These are phyloP conservation scores for Oreotragus oreotragus DNA, from an alignment of 2,113 vertebrate species.

Conservation along the genomic window DNA sequence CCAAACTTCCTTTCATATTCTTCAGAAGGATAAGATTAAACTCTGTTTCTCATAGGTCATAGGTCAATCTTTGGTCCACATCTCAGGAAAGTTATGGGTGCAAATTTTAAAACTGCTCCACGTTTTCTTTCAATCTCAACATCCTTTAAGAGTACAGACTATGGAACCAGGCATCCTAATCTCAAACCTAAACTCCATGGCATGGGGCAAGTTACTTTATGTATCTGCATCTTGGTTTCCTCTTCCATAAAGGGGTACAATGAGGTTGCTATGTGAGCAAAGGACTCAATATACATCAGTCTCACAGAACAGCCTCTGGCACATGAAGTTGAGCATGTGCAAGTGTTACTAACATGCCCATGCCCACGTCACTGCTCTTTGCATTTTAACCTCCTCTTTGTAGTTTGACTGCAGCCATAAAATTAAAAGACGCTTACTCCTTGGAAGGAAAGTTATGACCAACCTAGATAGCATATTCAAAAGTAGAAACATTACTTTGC, in stretches of 20 bases:
- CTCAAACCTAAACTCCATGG: not conserved
- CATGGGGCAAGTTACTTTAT: not conserved
- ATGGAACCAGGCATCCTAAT: not conserved
- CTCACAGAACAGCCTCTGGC: not conserved
- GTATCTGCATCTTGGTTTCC: not conserved
- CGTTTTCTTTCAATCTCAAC: not conserved
- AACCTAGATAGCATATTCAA: too few relatives aligned
- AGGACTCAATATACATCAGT: not conserved
- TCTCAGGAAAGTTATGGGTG: not conserved
- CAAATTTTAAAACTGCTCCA: not conserved
- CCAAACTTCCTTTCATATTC: not conserved
- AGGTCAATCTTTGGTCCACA: not conserved
- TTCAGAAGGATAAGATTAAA: not conserved
- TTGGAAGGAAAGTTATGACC: too few relatives aligned
- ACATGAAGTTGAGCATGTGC: not conserved
- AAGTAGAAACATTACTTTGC: too few relatives aligned
- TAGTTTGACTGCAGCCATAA: not conserved
- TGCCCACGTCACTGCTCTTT: not conserved
- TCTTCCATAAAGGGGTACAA: not conserved
- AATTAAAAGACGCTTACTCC: too few relatives aligned
- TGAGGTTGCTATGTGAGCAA: not conserved
- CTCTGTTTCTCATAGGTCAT: not conserved
- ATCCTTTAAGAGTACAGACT: not conserved
- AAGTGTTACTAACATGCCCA: not conserved
- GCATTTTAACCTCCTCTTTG: not conserved